phyloP scores from a whole-genome alignment of 1,140 invertebrate genomes.

The Panagrolaimus sp. region DNA sequence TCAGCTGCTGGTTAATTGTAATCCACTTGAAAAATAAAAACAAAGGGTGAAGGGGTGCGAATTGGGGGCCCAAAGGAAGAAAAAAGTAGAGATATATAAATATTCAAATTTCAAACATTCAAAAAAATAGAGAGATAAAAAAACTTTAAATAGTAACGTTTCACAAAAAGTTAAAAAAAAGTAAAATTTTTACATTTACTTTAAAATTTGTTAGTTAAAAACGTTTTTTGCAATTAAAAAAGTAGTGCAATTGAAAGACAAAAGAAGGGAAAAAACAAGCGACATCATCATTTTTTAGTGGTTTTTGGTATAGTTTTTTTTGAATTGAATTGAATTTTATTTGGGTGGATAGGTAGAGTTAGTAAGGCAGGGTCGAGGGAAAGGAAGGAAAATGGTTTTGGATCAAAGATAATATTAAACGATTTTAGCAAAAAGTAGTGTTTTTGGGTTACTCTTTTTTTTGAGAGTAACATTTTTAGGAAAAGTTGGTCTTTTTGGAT shows the following conservation, averaged over 20 bases:
- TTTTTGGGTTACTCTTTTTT: no score
- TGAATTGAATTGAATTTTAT: no score
- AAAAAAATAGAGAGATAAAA: background rate
- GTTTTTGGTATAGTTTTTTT: background rate
- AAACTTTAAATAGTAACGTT: background rate
- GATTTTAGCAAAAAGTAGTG: no score
- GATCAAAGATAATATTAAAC: no score
- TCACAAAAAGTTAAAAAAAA: slow-evolving; percentile 2
- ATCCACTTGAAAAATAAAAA: slow-evolving; percentile 10
- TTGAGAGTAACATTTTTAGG: no score
- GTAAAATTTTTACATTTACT: background rate
- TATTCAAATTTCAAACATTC: background rate
- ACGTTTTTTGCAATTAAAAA: no score
- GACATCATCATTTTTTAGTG: background rate
- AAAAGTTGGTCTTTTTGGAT: no score
- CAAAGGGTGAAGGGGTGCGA: background rate
- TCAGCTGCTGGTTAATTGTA: slow-evolving; percentile 69
- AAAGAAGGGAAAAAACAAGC: background rate
- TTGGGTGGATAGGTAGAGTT: no score
- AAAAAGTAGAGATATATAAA: background rate
- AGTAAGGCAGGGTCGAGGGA: no score
- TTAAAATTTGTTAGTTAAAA: no score
- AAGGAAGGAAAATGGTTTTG: no score
- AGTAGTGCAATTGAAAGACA: background rate
- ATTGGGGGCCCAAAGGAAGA: slow-evolving; percentile 1